These are phyloP conservation scores for Drosophila tani DNA, from an alignment of 1,140 invertebrate species.

Conservation along the genomic window DNA sequence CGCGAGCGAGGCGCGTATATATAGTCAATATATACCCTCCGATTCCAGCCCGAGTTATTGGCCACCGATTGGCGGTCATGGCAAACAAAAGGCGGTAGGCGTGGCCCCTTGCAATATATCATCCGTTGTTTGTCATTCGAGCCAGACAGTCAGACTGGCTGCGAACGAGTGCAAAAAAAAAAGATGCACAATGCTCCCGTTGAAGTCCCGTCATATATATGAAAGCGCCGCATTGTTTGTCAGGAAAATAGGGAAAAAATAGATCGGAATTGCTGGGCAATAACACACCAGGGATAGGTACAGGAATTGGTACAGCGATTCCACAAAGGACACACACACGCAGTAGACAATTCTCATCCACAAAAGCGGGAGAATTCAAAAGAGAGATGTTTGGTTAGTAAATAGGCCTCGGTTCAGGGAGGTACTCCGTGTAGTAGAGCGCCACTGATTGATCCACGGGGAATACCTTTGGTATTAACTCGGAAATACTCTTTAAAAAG, in stretches of 20 bases:
- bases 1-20: constrained; percentile 2
- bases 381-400: constrained; percentile 64
- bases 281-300: constrained; percentile 28
- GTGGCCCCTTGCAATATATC: constrained; percentile 69
- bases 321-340: constrained; percentile 63
- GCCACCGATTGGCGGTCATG: constrained; percentile 76
- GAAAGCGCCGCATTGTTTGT: constrained; percentile 57
- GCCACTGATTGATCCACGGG: constrained; percentile 24
- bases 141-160: constrained; percentile 24
- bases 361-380: constrained; percentile 57
- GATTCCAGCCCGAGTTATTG: constrained; percentile 57
- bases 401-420: constrained; percentile 11
- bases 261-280: constrained; percentile 43
- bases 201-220: constrained; percentile 66
- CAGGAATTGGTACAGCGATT: constrained; percentile 11
- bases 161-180: constrained; percentile 3
- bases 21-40: background rate
- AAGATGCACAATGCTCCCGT: constrained; percentile 54
- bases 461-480: background rate
- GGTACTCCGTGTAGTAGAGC: background rate
- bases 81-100: constrained; percentile 67
- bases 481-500: constrained; percentile 1
- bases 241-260: constrained; percentile 31
- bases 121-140: constrained; percentile 63
- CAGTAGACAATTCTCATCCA: constrained; percentile 55